phyloP scores from a whole-genome alignment of 2,888 invertebrate genomes.

The Mongoloraphidia duomilia region DNA sequence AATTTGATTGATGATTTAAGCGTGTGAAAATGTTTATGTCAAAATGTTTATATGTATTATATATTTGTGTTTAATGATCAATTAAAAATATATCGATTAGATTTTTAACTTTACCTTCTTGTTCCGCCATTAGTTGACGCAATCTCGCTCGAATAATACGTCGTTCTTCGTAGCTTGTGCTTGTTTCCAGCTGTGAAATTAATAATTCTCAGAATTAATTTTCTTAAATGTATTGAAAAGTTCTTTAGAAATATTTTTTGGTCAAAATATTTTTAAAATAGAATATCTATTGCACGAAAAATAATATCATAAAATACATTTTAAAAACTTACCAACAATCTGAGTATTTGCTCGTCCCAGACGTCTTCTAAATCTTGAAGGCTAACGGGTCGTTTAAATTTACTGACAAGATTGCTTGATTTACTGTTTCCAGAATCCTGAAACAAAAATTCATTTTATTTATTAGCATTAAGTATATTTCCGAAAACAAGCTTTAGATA shows the following conservation, averaged over 20 bases:
- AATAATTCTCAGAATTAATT: conserved; percentile 1
- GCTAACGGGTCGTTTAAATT: conserved; percentile 32
- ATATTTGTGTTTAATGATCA: too few relatives aligned
- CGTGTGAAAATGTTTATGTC: too few relatives aligned
- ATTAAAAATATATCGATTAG: too few relatives aligned
- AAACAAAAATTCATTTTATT: background rate
- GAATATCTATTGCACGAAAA: background rate
- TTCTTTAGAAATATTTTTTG: background rate
- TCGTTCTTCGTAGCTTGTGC: conserved; percentile 77
- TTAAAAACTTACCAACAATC: conserved; percentile 46
- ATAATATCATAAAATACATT: background rate
- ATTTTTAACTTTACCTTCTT: conserved; percentile 49
- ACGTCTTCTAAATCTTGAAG: conserved; percentile 53
- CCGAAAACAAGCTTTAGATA: too few relatives aligned
- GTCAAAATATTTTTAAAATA: conserved; percentile 2
- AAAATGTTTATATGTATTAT: too few relatives aligned
- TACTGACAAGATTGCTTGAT: conserved; percentile 23
- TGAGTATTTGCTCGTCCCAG: conserved; percentile 61
- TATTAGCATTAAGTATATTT: background rate
- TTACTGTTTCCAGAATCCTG: conserved; percentile 23
- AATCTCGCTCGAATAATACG: conserved; percentile 67
- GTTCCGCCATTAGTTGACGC: conserved; percentile 72
- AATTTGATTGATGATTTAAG: too few relatives aligned
- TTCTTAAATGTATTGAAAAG: background rate
- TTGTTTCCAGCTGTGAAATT: conserved; percentile 58